A percentile compares a stretch with the other conserved stretches of the same genome.
phyloP scores from a whole-genome alignment of 2,888 invertebrate genomes.

The Amphimallon solstitiale region DNA sequence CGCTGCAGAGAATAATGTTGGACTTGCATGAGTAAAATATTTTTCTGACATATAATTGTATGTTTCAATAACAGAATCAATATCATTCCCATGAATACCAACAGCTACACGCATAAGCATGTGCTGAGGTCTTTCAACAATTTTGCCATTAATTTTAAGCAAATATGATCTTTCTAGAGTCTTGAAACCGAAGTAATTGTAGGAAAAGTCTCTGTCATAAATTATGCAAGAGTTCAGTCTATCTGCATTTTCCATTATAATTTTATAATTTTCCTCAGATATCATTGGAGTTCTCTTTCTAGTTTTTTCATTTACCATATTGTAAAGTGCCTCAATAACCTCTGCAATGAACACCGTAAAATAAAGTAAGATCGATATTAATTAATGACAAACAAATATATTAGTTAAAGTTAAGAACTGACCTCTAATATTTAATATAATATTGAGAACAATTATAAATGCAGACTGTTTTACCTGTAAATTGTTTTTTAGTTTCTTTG shows the following conservation, averaged over 20 bases:
- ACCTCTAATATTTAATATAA: background rate
- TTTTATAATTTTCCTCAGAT: slow-evolving; percentile 81
- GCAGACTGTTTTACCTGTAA: slow-evolving; percentile 75
- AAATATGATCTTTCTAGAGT: slow-evolving; percentile 96
- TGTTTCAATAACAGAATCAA: slow-evolving; percentile 92
- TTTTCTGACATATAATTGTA: slow-evolving; percentile 92
- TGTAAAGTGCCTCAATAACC: slow-evolving; percentile 88
- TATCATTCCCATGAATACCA: slow-evolving; percentile 94
- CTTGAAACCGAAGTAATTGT: slow-evolving; percentile 99
- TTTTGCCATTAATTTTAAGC: slow-evolving; percentile 89
- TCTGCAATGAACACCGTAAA: slow-evolving; percentile 70
- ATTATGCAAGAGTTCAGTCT: slow-evolving; percentile 93
- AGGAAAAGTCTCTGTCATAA: slow-evolving; percentile 95
- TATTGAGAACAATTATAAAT: background rate
- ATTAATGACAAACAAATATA: background rate
- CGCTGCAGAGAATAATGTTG: slow-evolving; percentile 95
- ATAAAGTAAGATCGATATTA: background rate
- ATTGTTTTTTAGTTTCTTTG: slow-evolving; percentile 96
- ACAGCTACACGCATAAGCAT: slow-evolving; percentile 98
- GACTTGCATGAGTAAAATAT: slow-evolving; percentile 98
- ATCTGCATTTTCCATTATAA: slow-evolving; percentile 89
- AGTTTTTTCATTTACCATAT: slow-evolving; percentile 78
- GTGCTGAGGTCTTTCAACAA: slow-evolving; percentile 96
- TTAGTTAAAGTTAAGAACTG: background rate
- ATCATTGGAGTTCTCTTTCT: slow-evolving; percentile 84